Evolutionary conservation across 2,888 invertebrate species (phyloP), one percentile per base, ranked within the genome.

Genomic region (Pachydiplax longipennis): DNA sequence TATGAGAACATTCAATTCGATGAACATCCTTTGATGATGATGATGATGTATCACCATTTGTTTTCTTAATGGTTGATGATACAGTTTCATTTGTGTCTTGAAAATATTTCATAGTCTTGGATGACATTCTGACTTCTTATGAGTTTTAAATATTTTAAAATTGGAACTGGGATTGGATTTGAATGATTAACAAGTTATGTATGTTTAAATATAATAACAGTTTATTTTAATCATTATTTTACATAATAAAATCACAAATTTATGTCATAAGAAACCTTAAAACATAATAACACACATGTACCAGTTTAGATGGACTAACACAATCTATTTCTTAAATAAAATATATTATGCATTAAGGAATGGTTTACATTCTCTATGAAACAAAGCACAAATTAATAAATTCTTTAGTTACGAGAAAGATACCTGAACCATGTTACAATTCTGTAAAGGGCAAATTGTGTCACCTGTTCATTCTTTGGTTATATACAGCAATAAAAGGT

Each of bases 211-310:
- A 87, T 65, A n/a, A 61, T 61, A 87, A 58, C 58, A 61, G 58
- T 87, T 87, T 87, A 87, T 87, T 87, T 35, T 87, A 61, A 58
- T 61, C 37, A 61, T 87, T 61, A 35, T 48, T 87, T 37, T 87
- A 40, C 87, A 65, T 61, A 87, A 65, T 87, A 87, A 87, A 87
- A 87, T 87, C 87, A 87, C 87, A 87, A 87, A 87, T 61, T 87
- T 87, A 87, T 87, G 87, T n/a, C 35, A 37, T 87, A 87, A 87
- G 87, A 87, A 10, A 37, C n/a, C 87, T 87, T 87, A 87, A 87
- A 37, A 87, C 87, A 87, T 87, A 87, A 87, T 87, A 87, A 87
- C 87, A 87, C 61, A 87, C n/a, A 87, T 87, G 35, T 87, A 87
- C 87, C 87, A 87, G 61, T 65, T 87, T 35, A 61, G 61, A n/a